Evolutionary conservation across 2,888 invertebrate genomes (phyloP).

Genomic region (Lacanobia oleracea): DNA sequence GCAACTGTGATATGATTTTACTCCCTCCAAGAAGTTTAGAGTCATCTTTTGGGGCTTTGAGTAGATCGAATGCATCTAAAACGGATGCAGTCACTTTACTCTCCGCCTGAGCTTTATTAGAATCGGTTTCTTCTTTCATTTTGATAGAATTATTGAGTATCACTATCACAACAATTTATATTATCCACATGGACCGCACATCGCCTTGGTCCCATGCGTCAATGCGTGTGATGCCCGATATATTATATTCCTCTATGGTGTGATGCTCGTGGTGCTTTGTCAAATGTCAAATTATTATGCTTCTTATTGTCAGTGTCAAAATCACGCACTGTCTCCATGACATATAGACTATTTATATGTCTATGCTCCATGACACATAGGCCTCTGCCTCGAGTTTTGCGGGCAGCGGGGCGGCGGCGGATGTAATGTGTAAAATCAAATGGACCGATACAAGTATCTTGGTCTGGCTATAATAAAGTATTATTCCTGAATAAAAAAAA

Average conservation of each 20-base stretch:
- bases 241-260: too few relatives aligned
- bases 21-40: conserved; percentile 82
- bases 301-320: conserved; percentile 3
- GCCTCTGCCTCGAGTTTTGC: too few relatives aligned
- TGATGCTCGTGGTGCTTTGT: neutral
- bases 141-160: conserved; percentile 53
- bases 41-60: conserved; percentile 82
- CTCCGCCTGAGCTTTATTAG: conserved; percentile 68
- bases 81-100: conserved; percentile 80
- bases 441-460: too few relatives aligned
- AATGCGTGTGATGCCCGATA: neutral
- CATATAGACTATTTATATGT: too few relatives aligned
- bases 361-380: too few relatives aligned
- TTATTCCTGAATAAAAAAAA: too few relatives aligned
- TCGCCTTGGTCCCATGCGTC: too few relatives aligned
- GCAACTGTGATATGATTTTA: conserved; percentile 84
- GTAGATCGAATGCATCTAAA: conserved; percentile 85
- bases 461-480: too few relatives aligned
- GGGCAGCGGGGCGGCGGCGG: too few relatives aligned
- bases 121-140: conserved; percentile 79
- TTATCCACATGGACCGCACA: conserved; percentile 71
- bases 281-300: neutral
- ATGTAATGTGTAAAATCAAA: too few relatives aligned
- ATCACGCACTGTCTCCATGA: neutral
- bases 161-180: conserved; percentile 59